Evolutionary conservation across 1,140 invertebrate genomes (phyloP).

Genomic region (Samia ricini): DNA sequence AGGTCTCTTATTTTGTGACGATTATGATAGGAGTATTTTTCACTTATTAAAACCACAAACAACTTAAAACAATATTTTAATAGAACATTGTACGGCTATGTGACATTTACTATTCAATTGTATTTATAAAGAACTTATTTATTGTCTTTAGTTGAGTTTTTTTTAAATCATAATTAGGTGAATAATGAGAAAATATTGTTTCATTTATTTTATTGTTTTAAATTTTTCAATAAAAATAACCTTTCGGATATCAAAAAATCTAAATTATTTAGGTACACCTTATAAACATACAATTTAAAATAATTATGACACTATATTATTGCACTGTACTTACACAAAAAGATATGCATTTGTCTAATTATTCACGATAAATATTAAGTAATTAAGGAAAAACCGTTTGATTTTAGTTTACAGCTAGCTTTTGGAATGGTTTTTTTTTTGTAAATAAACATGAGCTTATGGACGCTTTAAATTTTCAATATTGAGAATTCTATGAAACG

Average conservation of each 20-base stretch:
- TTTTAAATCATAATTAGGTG: not conserved
- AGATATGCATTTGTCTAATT: slow-evolving; percentile 24
- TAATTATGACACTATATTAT: slow-evolving; percentile 16
- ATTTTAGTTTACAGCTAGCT: slow-evolving; percentile 45
- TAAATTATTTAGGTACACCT: not conserved
- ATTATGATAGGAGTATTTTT: not conserved
- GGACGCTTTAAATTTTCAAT: slow-evolving; percentile 49
- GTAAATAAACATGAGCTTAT: slow-evolving; percentile 54
- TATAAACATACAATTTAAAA: not conserved
- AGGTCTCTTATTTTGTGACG: too few species aligned
- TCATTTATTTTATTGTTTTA: not conserved
- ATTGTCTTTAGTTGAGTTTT: slow-evolving; percentile 5
- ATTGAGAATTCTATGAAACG: slow-evolving; percentile 15
- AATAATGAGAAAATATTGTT: not conserved
- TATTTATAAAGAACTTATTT: slow-evolving; percentile 24
- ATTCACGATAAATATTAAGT: slow-evolving; percentile 5
- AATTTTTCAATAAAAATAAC: not conserved
- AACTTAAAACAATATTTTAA: not conserved
- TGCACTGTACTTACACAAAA: slow-evolving; percentile 25
- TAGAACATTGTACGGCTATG: slow-evolving; percentile 28
- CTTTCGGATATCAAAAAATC: not conserved
- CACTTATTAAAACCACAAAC: not conserved
- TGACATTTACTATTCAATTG: slow-evolving; percentile 3
- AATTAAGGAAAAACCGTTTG: not conserved
- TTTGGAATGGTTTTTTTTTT: slow-evolving; percentile 34